phyloP scores from a whole-genome alignment of 2,888 invertebrate genomes.

The Lumbricus terrestris region DNA sequence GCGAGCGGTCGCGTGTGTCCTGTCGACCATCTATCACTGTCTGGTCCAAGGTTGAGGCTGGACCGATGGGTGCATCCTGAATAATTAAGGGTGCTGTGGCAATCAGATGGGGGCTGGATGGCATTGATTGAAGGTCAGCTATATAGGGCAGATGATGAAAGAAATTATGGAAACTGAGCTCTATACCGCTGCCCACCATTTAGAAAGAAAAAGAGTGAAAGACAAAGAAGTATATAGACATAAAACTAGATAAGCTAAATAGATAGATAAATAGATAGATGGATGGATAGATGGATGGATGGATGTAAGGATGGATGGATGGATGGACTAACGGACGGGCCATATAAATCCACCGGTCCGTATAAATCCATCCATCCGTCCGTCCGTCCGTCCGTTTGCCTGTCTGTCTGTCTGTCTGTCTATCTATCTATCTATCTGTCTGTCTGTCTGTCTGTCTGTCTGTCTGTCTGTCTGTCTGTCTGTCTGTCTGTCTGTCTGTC shows the following conservation, averaged over 20 bases:
- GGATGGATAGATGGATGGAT: background rate
- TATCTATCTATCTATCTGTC: too few relatives aligned
- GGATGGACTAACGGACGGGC: too few relatives aligned
- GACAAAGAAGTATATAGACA: background rate
- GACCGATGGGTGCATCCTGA: background rate
- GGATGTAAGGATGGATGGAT: background rate
- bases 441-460: too few relatives aligned
- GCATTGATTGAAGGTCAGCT: background rate
- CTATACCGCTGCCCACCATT: background rate
- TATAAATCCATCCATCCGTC: too few relatives aligned
- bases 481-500: too few relatives aligned
- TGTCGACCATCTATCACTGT: background rate
- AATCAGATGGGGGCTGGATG: background rate
- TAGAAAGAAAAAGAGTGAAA: background rate
- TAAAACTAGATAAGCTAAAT: background rate
- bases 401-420: too few relatives aligned
- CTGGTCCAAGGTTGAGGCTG: background rate
- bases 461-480: too few relatives aligned
- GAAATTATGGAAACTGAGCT: background rate
- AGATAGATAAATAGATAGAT: background rate
- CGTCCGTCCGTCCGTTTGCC: too few relatives aligned
- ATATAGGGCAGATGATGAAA: background rate
- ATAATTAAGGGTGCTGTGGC: background rate
- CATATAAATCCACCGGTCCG: too few relatives aligned
- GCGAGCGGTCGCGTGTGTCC: background rate